A percentile compares a stretch with the other conserved stretches of the same genome.
Conservation (phyloP, 2,888 invertebrate genomes). For the Kuschelorhynchus macadamiae region DNA sequence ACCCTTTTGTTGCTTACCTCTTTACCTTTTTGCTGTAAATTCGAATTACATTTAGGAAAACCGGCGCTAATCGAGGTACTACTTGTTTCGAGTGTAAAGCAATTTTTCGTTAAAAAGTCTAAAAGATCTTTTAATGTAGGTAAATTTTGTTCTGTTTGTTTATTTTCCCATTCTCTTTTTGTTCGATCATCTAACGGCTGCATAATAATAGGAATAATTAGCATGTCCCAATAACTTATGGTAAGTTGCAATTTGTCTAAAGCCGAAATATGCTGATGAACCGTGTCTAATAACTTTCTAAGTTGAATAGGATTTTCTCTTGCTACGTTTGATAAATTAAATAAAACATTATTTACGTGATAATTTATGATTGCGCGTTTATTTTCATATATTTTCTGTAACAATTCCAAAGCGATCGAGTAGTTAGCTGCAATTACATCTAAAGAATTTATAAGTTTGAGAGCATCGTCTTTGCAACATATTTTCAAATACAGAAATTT, state of each 20-base stretch:
- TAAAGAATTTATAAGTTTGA: conserved; percentile 14
- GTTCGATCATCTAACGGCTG: conserved; percentile 36
- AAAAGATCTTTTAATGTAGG: conserved; percentile 27
- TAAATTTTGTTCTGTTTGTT: conserved; percentile 22
- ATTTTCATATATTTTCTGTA: conserved; percentile 35
- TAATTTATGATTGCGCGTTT: conserved; percentile 25
- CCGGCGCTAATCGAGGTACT: background rate
- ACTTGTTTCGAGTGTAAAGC: conserved; percentile 32
- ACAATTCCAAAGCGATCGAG: conserved; percentile 21
- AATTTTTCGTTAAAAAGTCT: conserved; percentile 41
- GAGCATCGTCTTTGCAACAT: conserved; percentile 23
- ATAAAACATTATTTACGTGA: conserved; percentile 35
- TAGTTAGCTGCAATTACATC: conserved; percentile 7
- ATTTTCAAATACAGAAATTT: conserved; percentile 23
- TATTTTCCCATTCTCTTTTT: conserved; percentile 38
- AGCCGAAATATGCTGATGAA: conserved; percentile 32
- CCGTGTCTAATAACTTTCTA: conserved; percentile 37
- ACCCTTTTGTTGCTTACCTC: no score
- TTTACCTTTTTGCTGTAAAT: background rate
- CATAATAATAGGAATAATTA: conserved; percentile 36
- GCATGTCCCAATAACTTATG: conserved; percentile 38
- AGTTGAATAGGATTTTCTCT: conserved; percentile 10
- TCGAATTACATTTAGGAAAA: background rate
- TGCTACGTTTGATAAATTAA: conserved; percentile 30
- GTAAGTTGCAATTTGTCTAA: conserved; percentile 36